phyloP scores from a whole-genome alignment of 1,140 invertebrate species.

The Trypoxylus dichotomus region DNA sequence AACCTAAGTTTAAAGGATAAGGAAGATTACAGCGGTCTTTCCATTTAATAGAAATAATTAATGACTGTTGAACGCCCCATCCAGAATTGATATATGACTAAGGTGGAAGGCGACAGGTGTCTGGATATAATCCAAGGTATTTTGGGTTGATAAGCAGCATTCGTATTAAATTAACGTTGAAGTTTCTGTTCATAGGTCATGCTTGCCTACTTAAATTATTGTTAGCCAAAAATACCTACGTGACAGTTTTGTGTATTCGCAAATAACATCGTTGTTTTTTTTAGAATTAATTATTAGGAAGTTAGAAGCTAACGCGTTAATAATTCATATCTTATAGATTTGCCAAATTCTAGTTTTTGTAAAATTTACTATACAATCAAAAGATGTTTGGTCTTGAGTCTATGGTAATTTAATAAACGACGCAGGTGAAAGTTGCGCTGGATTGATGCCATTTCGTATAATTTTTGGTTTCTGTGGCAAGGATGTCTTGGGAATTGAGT shows the following conservation, averaged over 20 bases:
- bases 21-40: background rate
- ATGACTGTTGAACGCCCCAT: background rate
- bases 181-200: background rate
- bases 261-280: background rate
- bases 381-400: too few species aligned
- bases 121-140: background rate
- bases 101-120: background rate
- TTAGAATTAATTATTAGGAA: background rate
- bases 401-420: too few species aligned
- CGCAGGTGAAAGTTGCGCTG: too few species aligned
- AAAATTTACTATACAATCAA: too few species aligned
- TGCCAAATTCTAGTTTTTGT: too few species aligned
- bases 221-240: background rate
- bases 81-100: background rate
- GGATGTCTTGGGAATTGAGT: too few species aligned
- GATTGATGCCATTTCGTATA: too few species aligned
- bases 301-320: background rate
- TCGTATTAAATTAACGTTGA: background rate
- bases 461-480: too few species aligned
- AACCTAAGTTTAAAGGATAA: too few species aligned
- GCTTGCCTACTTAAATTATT: background rate
- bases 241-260: background rate
- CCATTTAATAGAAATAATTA: slow-evolving; percentile 2
- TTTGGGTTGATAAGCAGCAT: background rate
- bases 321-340: too few species aligned